Base-by-base conservation (phyloP, 2,888 invertebrate genomes). In the Tineola bisselliella region DNA sequence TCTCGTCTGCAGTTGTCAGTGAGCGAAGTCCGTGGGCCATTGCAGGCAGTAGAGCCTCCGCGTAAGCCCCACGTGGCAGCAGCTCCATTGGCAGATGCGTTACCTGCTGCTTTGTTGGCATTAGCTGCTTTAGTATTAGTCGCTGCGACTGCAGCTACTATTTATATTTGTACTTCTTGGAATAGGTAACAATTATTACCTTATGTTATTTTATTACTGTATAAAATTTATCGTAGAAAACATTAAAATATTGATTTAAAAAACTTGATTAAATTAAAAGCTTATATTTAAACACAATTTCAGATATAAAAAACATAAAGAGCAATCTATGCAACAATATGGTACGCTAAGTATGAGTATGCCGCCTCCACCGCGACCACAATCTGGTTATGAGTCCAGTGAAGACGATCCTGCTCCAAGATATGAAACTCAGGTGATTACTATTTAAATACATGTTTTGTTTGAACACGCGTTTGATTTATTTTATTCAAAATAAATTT, bases 81-180 rank as follows among this genome's bases (percentile, higher is more conserved):
- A 0, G 83, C 82, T 4, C 87, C 82, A 43, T 74, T 86, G 0
- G 75, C 81, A 66, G 92, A 93, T 63, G 93, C 95, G 8, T 93
- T 96, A 67, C 97, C 96, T 15, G 95, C 95, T 66, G 96, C 96
- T 0, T 87, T 97, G 30, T 93, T 98, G 64, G 93, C 95, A 12
- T 89, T 98, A 0, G 97, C 95, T 0, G 92, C 93, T 61, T 91
- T 97, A n/a, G 97, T 97, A 63, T 90, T 97, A 44, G 90, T 97
- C 1, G 90, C 96, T 8, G 95, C 95, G 8, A 89, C 94, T 11
- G 93, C 94, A 60, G 97, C 96, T 6, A 96, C 97, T 58, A 91
- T 96, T 60, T 97, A 97, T 73, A 95, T 97, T 63, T 96, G 97
- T 77, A 92, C 96, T 61, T 96, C 96, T 0, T 97, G 97, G 95